Conservation (phyloP, 2,888 invertebrate genomes). For the Cephus rjabovi region DNA sequence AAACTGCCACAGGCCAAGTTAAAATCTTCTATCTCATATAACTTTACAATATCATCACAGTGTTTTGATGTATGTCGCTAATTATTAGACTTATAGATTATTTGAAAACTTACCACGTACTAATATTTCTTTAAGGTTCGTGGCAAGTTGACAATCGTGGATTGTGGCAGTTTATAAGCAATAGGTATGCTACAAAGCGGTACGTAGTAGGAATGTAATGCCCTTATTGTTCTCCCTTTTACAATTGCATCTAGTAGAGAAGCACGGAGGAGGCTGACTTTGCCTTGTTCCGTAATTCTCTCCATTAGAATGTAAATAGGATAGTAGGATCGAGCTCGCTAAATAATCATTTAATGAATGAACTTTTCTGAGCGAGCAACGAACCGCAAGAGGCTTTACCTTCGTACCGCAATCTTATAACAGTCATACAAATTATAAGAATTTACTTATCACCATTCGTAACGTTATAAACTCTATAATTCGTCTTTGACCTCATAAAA, state of each 20-base stretch:
- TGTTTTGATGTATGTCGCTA: slow-evolving; percentile 52
- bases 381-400: slow-evolving; percentile 24
- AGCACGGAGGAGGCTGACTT: background rate
- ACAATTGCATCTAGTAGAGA: background rate
- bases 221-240: slow-evolving; percentile 18
- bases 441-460: slow-evolving; percentile 40
- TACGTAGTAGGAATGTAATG: slow-evolving; percentile 37
- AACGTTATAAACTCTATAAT: slow-evolving; percentile 46
- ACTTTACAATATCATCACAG: slow-evolving; percentile 58
- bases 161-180: slow-evolving; percentile 46
- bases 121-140: background rate
- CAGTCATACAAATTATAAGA: slow-evolving; percentile 8
- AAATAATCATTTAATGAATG: background rate
- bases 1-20: slow-evolving; percentile 34
- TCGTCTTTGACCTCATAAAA: slow-evolving; percentile 41
- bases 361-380: background rate
- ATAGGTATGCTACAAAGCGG: slow-evolving; percentile 40
- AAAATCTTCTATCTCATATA: slow-evolving; percentile 40
- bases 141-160: slow-evolving; percentile 31
- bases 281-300: background rate
- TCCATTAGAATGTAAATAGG: background rate
- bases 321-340: background rate
- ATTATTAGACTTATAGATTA: slow-evolving; percentile 41
- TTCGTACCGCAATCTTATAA: slow-evolving; percentile 23
- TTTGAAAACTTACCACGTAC: slow-evolving; percentile 28